These are phyloP conservation scores for Steinernema hermaphroditum DNA, from an alignment of 2,888 invertebrate genomes.

Conservation along the genomic window DNA sequence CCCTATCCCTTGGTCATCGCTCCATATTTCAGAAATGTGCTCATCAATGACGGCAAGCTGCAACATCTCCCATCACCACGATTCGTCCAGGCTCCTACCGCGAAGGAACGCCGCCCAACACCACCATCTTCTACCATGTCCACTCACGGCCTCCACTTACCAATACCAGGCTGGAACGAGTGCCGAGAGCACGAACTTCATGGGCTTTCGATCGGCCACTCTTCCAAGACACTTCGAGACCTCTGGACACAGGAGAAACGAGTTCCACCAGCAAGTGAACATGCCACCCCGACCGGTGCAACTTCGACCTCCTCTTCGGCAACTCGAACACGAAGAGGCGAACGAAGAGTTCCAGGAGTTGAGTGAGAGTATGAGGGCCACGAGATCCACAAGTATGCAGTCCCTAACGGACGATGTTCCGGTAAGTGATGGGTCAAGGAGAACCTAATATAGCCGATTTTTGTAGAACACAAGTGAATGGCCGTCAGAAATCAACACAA, in stretches of 20 bases:
- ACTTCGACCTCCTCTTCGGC: not conserved
- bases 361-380: slow-evolving; percentile 32
- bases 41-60: slow-evolving; percentile 10
- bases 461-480: slow-evolving; percentile 36
- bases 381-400: slow-evolving; percentile 35
- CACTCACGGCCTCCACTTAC: not conserved
- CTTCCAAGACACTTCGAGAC: slow-evolving; percentile 13
- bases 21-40: slow-evolving; percentile 21
- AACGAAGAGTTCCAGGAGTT: slow-evolving; percentile 1
- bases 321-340: not conserved
- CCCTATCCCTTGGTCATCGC: too few species aligned
- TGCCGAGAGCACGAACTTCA: not conserved
- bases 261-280: not conserved
- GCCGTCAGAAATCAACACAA: slow-evolving; percentile 42
- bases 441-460: too few species aligned
- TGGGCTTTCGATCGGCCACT: not conserved
- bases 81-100: slow-evolving; percentile 9
- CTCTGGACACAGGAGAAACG: not conserved
- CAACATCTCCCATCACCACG: not conserved
- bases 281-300: not conserved
- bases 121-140: not conserved
- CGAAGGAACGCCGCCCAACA: slow-evolving; percentile 19
- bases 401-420: slow-evolving; percentile 36
- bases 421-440: too few species aligned
- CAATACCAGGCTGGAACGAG: not conserved